Conservation (phyloP, 1,140 invertebrate genomes). For the Anadara kagoshimensis region DNA sequence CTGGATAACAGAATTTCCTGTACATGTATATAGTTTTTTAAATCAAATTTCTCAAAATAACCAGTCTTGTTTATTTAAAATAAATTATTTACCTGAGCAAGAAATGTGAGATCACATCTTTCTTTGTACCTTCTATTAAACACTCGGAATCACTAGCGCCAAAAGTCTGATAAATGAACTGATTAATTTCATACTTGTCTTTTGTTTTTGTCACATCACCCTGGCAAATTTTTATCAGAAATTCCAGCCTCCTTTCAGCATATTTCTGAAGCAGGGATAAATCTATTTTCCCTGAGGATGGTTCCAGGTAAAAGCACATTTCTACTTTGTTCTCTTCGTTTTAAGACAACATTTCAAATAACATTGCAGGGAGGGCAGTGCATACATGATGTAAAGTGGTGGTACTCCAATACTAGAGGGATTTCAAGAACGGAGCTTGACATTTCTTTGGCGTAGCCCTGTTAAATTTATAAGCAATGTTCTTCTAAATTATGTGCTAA, state of each 20-base stretch:
- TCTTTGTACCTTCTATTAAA: conserved; percentile 31
- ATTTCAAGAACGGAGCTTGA: too few species aligned
- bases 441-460: too few species aligned
- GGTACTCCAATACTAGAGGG: too few species aligned
- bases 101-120: conserved; percentile 37
- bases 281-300: conserved; percentile 33
- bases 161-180: conserved; percentile 1
- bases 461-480: too few species aligned
- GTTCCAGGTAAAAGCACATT: conserved; percentile 42
- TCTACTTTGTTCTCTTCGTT: too few species aligned
- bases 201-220: background rate
- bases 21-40: too few species aligned
- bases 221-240: conserved; percentile 29
- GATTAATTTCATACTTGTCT: conserved; percentile 1
- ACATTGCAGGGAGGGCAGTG: too few species aligned
- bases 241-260: conserved; percentile 28
- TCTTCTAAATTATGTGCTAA: too few species aligned
- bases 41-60: too few species aligned
- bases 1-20: too few species aligned
- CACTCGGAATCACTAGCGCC: conserved; percentile 20
- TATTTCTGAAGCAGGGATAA: conserved; percentile 35
- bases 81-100: conserved; percentile 37
- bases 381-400: too few species aligned
- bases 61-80: background rate
- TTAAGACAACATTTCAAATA: too few species aligned